phyloP scores from a whole-genome alignment of 2,797 vertebrate genomes.

The Botia kubotai region DNA sequence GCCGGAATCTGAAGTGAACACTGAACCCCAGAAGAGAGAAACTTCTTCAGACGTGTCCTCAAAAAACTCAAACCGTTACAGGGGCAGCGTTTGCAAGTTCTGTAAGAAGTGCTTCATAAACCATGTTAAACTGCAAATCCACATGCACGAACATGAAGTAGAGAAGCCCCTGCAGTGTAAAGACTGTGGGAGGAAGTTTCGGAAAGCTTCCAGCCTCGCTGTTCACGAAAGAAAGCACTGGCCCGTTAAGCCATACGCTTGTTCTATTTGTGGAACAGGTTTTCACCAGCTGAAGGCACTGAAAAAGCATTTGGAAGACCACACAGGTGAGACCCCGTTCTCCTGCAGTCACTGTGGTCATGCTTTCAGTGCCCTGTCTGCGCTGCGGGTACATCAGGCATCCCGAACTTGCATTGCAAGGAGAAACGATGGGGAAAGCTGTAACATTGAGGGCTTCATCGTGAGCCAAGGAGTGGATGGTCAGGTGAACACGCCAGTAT shows the following conservation, averaged over 20 bases:
- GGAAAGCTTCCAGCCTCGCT: conserved; percentile 36
- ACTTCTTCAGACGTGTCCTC: not conserved
- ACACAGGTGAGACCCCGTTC: conserved; percentile 59
- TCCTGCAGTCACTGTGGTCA: conserved; percentile 56
- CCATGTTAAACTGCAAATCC: conserved; percentile 34
- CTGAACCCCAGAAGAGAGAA: not conserved
- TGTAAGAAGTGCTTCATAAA: conserved; percentile 52
- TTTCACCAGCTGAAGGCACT: conserved; percentile 52
- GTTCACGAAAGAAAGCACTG: conserved; percentile 62
- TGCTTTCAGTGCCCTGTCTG: conserved; percentile 50
- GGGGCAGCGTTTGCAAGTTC: conserved; percentile 41
- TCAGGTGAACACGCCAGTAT: conserved; percentile 48
- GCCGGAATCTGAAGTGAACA: not conserved
- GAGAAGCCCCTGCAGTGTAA: conserved; percentile 46
- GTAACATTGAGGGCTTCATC: conserved; percentile 52
- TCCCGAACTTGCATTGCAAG: conserved; percentile 49
- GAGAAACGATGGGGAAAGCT: not conserved
- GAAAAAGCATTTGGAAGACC: conserved; percentile 57
- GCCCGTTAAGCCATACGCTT: conserved; percentile 65
- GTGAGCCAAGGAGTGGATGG: conserved; percentile 44
- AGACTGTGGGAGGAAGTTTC: conserved; percentile 57
- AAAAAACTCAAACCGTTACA: not conserved
- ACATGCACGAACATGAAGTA: conserved; percentile 35
- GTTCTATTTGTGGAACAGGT: conserved; percentile 61
- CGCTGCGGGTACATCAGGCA: conserved; percentile 52